Conservation (phyloP, 2,113 vertebrate genomes). For the Cottus gobio region DNA sequence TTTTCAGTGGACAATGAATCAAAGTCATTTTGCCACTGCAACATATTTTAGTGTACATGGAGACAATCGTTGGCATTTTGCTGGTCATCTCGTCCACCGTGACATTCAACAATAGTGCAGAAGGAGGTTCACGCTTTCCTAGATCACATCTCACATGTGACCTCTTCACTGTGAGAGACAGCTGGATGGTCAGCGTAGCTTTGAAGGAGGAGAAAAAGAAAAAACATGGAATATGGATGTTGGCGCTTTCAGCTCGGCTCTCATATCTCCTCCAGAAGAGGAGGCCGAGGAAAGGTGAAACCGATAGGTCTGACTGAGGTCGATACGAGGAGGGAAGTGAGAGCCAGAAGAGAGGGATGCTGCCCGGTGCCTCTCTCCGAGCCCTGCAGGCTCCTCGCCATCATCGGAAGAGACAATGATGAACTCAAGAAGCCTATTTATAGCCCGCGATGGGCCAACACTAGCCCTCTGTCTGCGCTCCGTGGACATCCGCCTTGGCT, state of each 20-base stretch:
- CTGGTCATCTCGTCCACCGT: slow-evolving; percentile 35
- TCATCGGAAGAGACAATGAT: slow-evolving; percentile 77
- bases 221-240: neutral
- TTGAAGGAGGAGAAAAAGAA: neutral
- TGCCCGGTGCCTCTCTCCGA: slow-evolving; percentile 50
- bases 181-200: neutral
- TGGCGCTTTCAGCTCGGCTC: neutral
- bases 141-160: slow-evolving; percentile 33
- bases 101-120: slow-evolving; percentile 57
- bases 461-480: slow-evolving; percentile 70
- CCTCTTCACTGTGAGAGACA: slow-evolving; percentile 35
- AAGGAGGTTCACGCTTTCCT: neutral
- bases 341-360: slow-evolving; percentile 48
- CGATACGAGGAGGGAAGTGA: slow-evolving; percentile 22
- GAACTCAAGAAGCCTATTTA: slow-evolving; percentile 79
- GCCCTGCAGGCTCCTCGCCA: slow-evolving; percentile 69
- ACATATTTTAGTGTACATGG: neutral
- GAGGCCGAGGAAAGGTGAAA: slow-evolving; percentile 42
- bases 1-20: neutral
- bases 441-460: slow-evolving; percentile 71
- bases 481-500: slow-evolving; percentile 67
- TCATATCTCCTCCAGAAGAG: slow-evolving; percentile 2
- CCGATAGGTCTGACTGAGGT: slow-evolving; percentile 21
- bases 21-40: neutral
- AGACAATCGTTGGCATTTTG: slow-evolving; percentile 51